These are phyloP conservation scores for Drosophila longiperda DNA, from an alignment of 2,888 invertebrate genomes.

Conservation along the genomic window DNA sequence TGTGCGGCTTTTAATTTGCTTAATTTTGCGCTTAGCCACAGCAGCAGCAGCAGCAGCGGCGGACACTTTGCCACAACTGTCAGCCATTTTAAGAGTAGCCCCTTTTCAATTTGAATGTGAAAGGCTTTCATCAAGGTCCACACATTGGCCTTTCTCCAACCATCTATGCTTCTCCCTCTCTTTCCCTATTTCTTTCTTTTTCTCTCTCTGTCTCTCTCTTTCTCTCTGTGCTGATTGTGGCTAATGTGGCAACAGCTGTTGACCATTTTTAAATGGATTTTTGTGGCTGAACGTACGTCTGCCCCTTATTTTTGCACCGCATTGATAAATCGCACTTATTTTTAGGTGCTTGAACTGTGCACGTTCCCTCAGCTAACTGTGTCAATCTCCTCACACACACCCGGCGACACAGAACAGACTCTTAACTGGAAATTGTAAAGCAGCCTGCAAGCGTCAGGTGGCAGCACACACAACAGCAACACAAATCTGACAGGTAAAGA, in stretches of 20 bases:
- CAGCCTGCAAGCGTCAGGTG: constrained; percentile 23
- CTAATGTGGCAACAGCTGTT: constrained; percentile 76
- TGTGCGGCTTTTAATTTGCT: constrained; percentile 80
- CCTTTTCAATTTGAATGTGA: constrained; percentile 58
- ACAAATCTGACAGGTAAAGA: constrained; percentile 33
- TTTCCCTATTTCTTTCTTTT: constrained; percentile 3
- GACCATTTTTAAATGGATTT: constrained; percentile 55
- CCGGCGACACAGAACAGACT: constrained; percentile 10
- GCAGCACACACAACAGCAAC: constrained; percentile 15
- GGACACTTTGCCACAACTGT: constrained; percentile 52
- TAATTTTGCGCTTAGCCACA: constrained; percentile 78
- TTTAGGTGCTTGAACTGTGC: constrained; percentile 24
- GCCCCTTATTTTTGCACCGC: constrained; percentile 20
- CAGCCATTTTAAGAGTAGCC: constrained; percentile 41
- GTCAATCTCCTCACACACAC: constrained; percentile 4
- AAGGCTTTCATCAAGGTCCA: constrained; percentile 55
- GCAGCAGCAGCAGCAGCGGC: constrained; percentile 39
- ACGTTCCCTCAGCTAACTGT: neutral
- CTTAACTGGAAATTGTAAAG: constrained; percentile 3
- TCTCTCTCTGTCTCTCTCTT: neutral
- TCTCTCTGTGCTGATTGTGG: constrained; percentile 32
- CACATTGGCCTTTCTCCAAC: neutral
- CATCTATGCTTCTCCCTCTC: neutral
- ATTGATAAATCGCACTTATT: constrained; percentile 63
- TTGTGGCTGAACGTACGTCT: constrained; percentile 31